These are phyloP conservation scores for Cheumatopsyche charites DNA, from an alignment of 1,140 invertebrate genomes.

Conservation along the genomic window DNA sequence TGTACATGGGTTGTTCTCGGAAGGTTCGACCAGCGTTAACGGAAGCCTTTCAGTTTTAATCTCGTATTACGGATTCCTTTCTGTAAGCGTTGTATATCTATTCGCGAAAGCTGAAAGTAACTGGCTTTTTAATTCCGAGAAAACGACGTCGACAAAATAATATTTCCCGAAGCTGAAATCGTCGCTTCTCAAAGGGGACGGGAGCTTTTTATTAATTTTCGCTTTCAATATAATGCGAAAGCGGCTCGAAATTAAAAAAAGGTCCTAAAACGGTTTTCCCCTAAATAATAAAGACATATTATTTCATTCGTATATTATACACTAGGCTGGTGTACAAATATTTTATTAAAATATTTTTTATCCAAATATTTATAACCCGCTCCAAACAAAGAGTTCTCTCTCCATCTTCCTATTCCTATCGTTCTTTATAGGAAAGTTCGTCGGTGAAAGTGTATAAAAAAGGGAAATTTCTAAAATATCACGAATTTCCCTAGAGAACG, in stretches of 20 bases:
- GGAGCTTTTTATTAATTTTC: neutral
- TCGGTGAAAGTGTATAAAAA: conserved; percentile 27
- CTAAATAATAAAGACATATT: too few relatives aligned
- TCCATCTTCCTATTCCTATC: too few relatives aligned
- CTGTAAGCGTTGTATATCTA: neutral
- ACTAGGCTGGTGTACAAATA: too few relatives aligned
- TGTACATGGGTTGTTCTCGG: too few relatives aligned
- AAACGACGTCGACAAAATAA: neutral
- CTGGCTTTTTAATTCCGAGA: conserved; percentile 4
- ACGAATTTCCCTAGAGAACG: conserved; percentile 15
- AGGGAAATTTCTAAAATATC: conserved; percentile 25
- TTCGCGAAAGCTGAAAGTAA: neutral
- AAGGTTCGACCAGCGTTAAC: neutral
- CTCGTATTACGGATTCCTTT: neutral
- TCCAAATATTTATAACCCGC: too few relatives aligned
- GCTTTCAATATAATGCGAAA: neutral
- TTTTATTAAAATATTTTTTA: too few relatives aligned
- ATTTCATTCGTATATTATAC: too few relatives aligned
- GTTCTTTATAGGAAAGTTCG: neutral
- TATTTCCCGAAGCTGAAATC: conserved; percentile 3
- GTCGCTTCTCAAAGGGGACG: neutral
- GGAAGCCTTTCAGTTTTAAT: conserved; percentile 9
- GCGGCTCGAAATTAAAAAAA: too few relatives aligned
- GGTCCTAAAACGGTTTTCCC: too few relatives aligned
- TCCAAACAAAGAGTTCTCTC: too few relatives aligned